Base-by-base conservation (phyloP, 2,113 vertebrate genomes). In the Murina feae region DNA sequence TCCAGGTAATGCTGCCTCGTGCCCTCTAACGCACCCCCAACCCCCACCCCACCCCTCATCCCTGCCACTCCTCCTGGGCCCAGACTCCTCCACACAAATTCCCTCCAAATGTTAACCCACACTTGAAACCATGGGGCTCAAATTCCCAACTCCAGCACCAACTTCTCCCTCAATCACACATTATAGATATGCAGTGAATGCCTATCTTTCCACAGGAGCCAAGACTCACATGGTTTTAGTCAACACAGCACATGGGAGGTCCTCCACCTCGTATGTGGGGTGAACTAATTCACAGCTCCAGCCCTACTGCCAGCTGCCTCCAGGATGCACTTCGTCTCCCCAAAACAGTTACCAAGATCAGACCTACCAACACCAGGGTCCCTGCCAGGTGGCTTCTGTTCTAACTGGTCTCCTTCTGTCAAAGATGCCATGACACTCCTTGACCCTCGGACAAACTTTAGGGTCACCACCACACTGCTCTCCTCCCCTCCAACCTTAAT, bases 221-320 rank as follows among this genome's bases (percentile, higher is more conserved):
- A 86, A 28, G 35, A 35, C 81, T 17, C 37, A 18, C 7, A 4
- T 0, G 3, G 6, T 18, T 81, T 6, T 3, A 8, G 30, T 42
- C 42, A 74, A 21, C 35, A 39, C 3, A 14, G 55, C 37, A 0
- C 51, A 9, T 0, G 16, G 30, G 4, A n/a, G 35, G 7, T 11
- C 4, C 18, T 35, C 66, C 42, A 4, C 3, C 11, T 1, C 0
- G 1, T 14, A 6, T 39, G 32, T 1, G n/a, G 3, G 3, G 17
- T 6, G 17, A 37, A 42, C 23, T n/a, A 4, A 30, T 9, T 23
- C 9, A 58, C 89, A 32, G 39, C 20, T 71, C 17, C 68, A 79
- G 51, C 23, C 53, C 86, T 3, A 18, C 16, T 7, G 21, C 63
- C 14, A 55, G 20, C 53, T 0, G 0, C 35, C 37, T 47, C 69